Base-by-base conservation (phyloP, 2,113 vertebrate genomes). In the Lampris incognitus region DNA sequence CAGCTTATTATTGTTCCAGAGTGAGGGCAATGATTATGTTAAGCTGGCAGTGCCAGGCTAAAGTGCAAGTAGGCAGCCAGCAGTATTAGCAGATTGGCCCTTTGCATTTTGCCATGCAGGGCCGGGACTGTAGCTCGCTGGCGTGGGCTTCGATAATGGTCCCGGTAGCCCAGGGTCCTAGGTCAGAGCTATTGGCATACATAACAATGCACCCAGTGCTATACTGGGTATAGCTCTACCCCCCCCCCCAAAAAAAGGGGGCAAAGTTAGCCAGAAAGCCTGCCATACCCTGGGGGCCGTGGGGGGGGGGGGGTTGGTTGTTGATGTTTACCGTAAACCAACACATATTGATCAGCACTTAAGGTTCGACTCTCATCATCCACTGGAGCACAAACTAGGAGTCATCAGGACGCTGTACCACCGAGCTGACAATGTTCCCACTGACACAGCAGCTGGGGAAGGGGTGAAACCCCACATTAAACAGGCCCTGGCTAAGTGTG, bases 101-200 rank as follows among this genome's bases (percentile, higher is more conserved):
- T 49, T 24, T 3, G 66, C 87, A 65, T 65, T 1, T 0, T 77
- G 87, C 85, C 5, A 55, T 55, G 66, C 48, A 5, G 6, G 24
- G 66, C 79, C 79, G 79, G 56, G 80, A 75, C 70, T 84, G 66
- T 86, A 85, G 61, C 74, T 87, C 75, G 85, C 84, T 88, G 71
- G 83, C 88, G 90, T 90, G 88, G 66, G 74, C 73, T 79, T 86
- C 78, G 42, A 83, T 91, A 90, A 84, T 78, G 85, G 80, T 82
- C 37, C 37, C 54, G 56, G 66, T 69, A 71, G 72, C 64, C 58
- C 66, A 69, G 80, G 74, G 54, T 74, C 82, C 85, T 56, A 55
- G 85, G 84, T 89, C 87, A 87, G 85, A 86, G 74, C 83, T 85
- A 48, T 60, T 82, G 82, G 81, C 74, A 78, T 74, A 89, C 73